Evolutionary conservation across 1,140 invertebrate species (phyloP).

Genomic region (Microvelia longipes): DNA sequence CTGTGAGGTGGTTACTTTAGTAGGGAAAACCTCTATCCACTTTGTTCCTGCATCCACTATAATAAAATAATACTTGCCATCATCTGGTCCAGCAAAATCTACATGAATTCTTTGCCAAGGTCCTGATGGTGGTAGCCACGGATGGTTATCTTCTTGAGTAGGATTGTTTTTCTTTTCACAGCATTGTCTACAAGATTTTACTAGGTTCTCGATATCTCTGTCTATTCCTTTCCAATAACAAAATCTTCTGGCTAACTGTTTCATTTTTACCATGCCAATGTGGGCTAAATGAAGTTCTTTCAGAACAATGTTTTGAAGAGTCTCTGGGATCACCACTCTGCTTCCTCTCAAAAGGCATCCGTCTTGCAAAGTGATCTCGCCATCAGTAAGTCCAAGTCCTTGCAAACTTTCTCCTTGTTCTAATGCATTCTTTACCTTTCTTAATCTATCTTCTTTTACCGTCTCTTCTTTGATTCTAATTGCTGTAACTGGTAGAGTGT

Average conservation of each 20-base stretch:
- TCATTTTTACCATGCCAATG: constrained; percentile 23
- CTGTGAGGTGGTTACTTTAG: too few species aligned
- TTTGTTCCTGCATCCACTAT: too few species aligned
- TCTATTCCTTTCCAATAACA: constrained; percentile 21
- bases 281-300: constrained; percentile 19
- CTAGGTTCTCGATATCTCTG: constrained; percentile 23
- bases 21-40: too few species aligned
- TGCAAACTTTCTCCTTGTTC: neutral
- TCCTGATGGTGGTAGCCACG: constrained; percentile 1
- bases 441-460: neutral
- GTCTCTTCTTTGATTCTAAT: neutral
- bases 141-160: constrained; percentile 14
- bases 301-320: constrained; percentile 5
- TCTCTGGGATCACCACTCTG: constrained; percentile 11
- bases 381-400: neutral
- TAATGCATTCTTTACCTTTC: neutral
- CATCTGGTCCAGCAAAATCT: constrained; percentile 1
- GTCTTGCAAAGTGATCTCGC: neutral
- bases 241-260: constrained; percentile 21
- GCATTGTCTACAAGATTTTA: constrained; percentile 19
- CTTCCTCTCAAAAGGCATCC: neutral
- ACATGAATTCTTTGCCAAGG: neutral
- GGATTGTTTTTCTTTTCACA: constrained; percentile 17
- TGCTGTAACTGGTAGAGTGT: neutral
- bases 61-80: neutral